Evolutionary conservation across 2,113 vertebrate genomes (phyloP).

Genomic region (Pholis gunnellus): DNA sequence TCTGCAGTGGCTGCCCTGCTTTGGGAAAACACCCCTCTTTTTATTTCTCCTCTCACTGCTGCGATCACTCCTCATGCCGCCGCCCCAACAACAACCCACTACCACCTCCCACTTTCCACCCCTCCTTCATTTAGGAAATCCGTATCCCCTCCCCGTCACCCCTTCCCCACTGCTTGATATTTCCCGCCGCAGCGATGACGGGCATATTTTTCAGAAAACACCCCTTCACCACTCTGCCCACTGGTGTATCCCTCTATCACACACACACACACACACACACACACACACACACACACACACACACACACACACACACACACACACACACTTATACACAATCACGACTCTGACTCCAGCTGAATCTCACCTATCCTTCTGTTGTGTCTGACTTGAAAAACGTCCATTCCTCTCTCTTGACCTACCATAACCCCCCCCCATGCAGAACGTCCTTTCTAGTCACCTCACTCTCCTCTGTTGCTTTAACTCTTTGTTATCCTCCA

Average conservation of each 20-base stretch:
- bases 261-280: neutral
- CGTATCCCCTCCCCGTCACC: neutral
- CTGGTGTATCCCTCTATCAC: neutral
- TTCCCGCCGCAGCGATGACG: neutral
- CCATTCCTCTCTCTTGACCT: conserved; percentile 20
- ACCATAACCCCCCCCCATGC: conserved; percentile 7
- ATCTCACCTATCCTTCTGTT: neutral
- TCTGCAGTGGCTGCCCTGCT: conserved; percentile 65
- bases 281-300: neutral
- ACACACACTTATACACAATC: neutral
- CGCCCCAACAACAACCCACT: neutral
- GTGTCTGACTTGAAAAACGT: conserved; percentile 9
- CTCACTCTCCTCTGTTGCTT: conserved; percentile 3
- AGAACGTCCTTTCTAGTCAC: neutral
- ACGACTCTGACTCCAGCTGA: neutral
- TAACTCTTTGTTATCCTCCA: conserved; percentile 1
- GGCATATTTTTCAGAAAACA: neutral
- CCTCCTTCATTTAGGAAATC: neutral
- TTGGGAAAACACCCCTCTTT: conserved; percentile 58
- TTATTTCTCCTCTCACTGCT: neutral
- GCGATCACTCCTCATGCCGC: neutral
- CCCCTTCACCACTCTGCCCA: neutral
- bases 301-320: neutral
- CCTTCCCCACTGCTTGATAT: neutral
- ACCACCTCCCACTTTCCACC: neutral